Percentiles rank a stretch among this genome's conserved stretches.
These are phyloP conservation scores for Orius insidiosus DNA, from an alignment of 1,140 invertebrate species.

Conservation along the genomic window DNA sequence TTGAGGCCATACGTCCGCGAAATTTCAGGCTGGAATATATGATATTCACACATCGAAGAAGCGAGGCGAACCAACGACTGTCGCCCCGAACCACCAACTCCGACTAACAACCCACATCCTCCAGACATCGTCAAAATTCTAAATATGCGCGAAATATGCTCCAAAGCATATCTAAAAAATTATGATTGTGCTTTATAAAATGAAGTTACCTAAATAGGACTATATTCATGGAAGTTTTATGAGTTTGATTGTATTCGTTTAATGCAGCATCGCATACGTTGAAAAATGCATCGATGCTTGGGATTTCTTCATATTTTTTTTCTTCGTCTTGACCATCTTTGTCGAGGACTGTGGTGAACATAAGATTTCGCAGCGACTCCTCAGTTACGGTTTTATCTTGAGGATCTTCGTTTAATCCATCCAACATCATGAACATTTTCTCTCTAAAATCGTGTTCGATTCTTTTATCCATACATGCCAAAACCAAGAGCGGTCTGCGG, in stretches of 20 bases:
- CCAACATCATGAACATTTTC: constrained; percentile 42
- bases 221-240: constrained; percentile 77
- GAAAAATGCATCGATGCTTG: constrained; percentile 47
- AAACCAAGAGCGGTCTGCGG: constrained; percentile 61
- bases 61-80: constrained; percentile 65
- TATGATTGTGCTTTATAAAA: too few relatives aligned
- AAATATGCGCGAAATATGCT: constrained; percentile 74
- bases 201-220: constrained; percentile 54
- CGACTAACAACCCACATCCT: constrained; percentile 59
- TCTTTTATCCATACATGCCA: constrained; percentile 40
- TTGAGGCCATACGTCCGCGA: constrained; percentile 58
- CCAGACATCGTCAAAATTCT: constrained; percentile 65
- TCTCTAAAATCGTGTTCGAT: constrained; percentile 45
- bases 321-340: constrained; percentile 57
- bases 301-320: constrained; percentile 68
- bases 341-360: constrained; percentile 81
- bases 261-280: constrained; percentile 46
- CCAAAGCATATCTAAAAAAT: constrained; percentile 50
- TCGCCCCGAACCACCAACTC: constrained; percentile 77
- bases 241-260: constrained; percentile 70
- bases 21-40: constrained; percentile 73
- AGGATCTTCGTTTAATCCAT: constrained; percentile 26
- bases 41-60: constrained; percentile 51
- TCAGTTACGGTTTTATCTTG: constrained; percentile 15
- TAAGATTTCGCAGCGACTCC: constrained; percentile 41